Percentiles rank a stretch among this genome's conserved stretches.
These are phyloP conservation scores for Eudasyphora cyanicolor DNA, from an alignment of 2,888 invertebrate species.

Conservation along the genomic window DNA sequence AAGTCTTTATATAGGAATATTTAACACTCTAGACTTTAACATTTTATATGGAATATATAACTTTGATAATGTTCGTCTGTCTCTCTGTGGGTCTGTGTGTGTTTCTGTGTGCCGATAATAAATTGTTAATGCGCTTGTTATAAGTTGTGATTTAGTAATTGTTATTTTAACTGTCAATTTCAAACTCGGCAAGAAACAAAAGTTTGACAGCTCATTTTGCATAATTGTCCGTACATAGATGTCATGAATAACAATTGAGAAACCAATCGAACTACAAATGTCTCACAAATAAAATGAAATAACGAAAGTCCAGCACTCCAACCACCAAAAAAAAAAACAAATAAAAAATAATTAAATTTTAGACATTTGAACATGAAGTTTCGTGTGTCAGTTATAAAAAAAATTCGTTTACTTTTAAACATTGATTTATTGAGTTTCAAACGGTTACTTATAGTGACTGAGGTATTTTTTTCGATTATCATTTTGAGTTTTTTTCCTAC, in stretches of 20 bases:
- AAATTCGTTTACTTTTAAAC: constrained; percentile 31
- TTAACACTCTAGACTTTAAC: neutral
- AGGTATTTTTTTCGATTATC: constrained; percentile 35
- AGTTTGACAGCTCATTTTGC: constrained; percentile 68
- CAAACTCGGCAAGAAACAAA: constrained; percentile 50
- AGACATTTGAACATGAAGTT: constrained; percentile 26
- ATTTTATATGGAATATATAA: too few species aligned
- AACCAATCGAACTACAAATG: neutral
- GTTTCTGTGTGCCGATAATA: neutral
- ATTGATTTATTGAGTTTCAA: constrained; percentile 61
- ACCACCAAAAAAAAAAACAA: constrained; percentile 2
- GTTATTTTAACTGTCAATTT: constrained; percentile 65
- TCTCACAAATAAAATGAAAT: constrained; percentile 18
- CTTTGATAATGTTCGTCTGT: too few species aligned
- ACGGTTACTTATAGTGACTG: constrained; percentile 4
- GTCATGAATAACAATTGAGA: constrained; percentile 56
- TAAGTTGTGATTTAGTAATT: constrained; percentile 65
- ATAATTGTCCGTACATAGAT: constrained; percentile 61
- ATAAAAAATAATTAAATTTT: constrained; percentile 1
- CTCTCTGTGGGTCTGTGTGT: neutral
- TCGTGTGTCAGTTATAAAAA: neutral
- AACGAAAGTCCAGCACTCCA: neutral
- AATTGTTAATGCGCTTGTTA: constrained; percentile 32
- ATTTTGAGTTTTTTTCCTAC: constrained; percentile 49
- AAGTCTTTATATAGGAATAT: neutral